phyloP scores from a whole-genome alignment of 2,797 vertebrate genomes.

The Masticophis lateralis region DNA sequence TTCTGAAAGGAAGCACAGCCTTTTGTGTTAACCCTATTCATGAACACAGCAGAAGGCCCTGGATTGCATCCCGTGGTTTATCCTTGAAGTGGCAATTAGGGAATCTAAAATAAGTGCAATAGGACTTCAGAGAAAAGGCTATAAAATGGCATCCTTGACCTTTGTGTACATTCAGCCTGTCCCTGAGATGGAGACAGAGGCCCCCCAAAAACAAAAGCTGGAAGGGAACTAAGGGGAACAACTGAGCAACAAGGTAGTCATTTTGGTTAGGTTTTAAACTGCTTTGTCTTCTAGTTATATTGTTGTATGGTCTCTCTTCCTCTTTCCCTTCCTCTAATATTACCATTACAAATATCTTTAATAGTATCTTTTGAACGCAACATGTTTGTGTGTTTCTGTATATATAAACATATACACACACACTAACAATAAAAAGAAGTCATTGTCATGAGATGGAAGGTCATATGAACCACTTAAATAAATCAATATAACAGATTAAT shows the following conservation, averaged over 20 bases:
- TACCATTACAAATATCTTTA: not conserved
- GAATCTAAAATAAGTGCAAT: constrained; percentile 33
- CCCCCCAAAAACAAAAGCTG: constrained; percentile 27
- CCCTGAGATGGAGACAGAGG: not conserved
- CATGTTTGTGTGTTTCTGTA: not conserved
- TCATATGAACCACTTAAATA: not conserved
- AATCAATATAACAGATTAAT: not conserved
- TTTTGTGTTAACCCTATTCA: constrained; percentile 14
- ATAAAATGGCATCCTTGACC: constrained; percentile 48
- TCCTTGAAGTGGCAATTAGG: constrained; percentile 39
- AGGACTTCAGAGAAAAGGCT: constrained; percentile 24
- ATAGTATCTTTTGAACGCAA: not conserved
- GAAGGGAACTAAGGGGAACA: constrained; percentile 8
- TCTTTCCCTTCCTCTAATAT: not conserved
- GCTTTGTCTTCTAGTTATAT: not conserved
- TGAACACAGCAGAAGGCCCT: not conserved
- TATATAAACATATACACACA: not conserved
- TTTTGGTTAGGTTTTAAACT: constrained; percentile 1
- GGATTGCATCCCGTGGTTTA: constrained; percentile 4
- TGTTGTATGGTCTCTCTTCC: not conserved
- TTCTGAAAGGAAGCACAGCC: not conserved
- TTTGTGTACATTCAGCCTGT: not conserved
- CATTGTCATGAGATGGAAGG: not conserved
- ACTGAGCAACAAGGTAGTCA: not conserved
- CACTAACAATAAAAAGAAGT: not conserved